Percentiles rank a stretch among this genome's conserved stretches.
Conservation (phyloP, 2,797 vertebrate genomes). For the Margarornis squamiger region DNA sequence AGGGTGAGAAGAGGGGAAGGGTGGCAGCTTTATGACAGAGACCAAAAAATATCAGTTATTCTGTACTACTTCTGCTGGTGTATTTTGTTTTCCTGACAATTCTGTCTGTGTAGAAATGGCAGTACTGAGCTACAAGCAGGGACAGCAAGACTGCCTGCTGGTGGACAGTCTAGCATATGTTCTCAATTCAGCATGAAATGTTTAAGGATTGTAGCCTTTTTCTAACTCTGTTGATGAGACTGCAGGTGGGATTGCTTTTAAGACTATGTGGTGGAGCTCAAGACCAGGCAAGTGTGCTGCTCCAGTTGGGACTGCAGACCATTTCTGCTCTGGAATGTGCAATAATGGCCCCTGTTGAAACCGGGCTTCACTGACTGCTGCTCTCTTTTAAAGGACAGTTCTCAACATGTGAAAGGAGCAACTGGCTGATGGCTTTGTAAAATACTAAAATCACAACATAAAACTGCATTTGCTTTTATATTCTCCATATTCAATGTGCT, state of each 20-base stretch:
- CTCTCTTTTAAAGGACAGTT: neutral
- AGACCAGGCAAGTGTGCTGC: neutral
- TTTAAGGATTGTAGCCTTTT: neutral
- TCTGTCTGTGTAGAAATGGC: neutral
- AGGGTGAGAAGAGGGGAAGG: neutral
- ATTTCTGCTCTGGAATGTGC: neutral
- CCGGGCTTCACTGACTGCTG: neutral
- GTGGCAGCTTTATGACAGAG: neutral
- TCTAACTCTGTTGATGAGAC: neutral
- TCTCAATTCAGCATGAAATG: neutral
- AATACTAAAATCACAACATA: neutral
- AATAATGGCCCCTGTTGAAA: neutral
- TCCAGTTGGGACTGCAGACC: neutral
- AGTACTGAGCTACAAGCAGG: neutral
- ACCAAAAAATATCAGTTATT: rapidly evolving
- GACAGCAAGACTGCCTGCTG: neutral
- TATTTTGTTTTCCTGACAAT: neutral
- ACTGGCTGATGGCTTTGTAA: neutral
- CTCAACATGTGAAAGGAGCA: neutral
- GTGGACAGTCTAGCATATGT: neutral
- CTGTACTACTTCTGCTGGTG: neutral
- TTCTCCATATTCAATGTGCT: neutral
- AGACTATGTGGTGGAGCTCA: neutral
- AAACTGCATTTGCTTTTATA: neutral
- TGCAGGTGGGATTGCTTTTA: neutral